Conservation (phyloP, 1,140 invertebrate species). For the Idris sp. region DNA sequence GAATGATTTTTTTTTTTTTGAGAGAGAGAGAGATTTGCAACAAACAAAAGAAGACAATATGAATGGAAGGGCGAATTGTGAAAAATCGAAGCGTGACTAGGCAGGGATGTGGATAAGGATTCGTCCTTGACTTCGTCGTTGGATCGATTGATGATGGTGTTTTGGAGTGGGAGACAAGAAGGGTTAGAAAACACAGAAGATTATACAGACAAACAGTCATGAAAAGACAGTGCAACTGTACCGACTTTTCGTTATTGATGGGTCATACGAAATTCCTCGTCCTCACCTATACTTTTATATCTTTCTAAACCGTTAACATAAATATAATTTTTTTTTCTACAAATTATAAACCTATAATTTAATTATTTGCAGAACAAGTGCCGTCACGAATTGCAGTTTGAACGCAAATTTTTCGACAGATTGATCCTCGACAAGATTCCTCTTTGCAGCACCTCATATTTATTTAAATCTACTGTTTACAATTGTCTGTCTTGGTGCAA, state of each 20-base stretch:
- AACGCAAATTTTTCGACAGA: no score
- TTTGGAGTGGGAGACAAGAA: constrained; percentile 27
- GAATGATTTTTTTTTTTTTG: no score
- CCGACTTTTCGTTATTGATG: constrained; percentile 36
- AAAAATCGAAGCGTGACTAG: constrained; percentile 3
- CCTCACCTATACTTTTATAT: constrained; percentile 32
- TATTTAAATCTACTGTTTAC: constrained; percentile 17
- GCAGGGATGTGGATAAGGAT: constrained; percentile 19
- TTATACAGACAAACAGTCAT: constrained; percentile 30
- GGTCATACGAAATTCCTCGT: constrained; percentile 50
- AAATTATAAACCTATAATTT: no score
- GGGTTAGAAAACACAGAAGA: constrained; percentile 21
- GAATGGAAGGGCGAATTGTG: constrained; percentile 10
- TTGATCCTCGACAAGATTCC: no score
- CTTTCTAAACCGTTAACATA: constrained; percentile 1
- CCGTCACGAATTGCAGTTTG: no score
- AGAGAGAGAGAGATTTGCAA: no score
- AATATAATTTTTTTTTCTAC: constrained; percentile 26
- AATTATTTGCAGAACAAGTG: no score
- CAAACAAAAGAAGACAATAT: constrained; percentile 28
- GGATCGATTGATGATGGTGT: constrained; percentile 32
- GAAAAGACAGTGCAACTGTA: constrained; percentile 50
- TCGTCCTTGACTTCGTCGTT: constrained; percentile 21
- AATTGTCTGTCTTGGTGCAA: constrained; percentile 11
- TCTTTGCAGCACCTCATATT: constrained; percentile 59